Base-by-base conservation (phyloP, 1,140 invertebrate genomes). In the Cyphomyrmex costatus region DNA sequence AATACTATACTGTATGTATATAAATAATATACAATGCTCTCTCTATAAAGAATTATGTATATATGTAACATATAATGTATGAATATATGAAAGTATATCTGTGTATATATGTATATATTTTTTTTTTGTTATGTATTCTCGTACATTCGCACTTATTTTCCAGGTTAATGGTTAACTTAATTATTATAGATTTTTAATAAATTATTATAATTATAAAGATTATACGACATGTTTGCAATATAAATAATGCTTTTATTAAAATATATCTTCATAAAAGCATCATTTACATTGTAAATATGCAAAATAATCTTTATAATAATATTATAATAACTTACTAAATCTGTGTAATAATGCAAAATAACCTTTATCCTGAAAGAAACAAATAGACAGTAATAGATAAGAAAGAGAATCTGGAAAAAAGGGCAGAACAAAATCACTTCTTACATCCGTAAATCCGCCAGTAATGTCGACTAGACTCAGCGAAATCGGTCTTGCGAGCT, bases 401-500 rank as follows among this genome's bases (percentile, higher is more conserved):
- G 36, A 46, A 33, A 24, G 63, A 1, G 68, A 46, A 24, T 56
- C 19, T 16, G 36, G 6, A 63, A 19, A 53, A 24, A 66, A 49
- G 3, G 33, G 21, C 14, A 42, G 46, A 33, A 33, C 12, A 51
- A 12, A 61, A 49, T 89, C 66, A 70, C 61, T 89, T 84, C 49
- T 68, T 89, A 60, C 14, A 73, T 76, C 12, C 24, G 51, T 42
- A 58, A 88, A 85, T 89, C 65, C 78, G 49, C 78, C 88, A 65
- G 76, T 76, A 65, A 85, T 30, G 65, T 84, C 77, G 60, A 46
- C 51, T 76, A 58, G 87, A 89, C 63, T 91, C 89, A 89, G 87
- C 90, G n/a, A 86, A 91, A 91, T 89, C 89, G 66, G 27, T 85
- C 76, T 70, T 66, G 49, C 83, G 71, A 65, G 65, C 73, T 24